Evolutionary conservation across 2,888 invertebrate genomes (phyloP), one percentile per base, ranked within the genome.

Genomic region (Pristionchus fissidentatus): DNA sequence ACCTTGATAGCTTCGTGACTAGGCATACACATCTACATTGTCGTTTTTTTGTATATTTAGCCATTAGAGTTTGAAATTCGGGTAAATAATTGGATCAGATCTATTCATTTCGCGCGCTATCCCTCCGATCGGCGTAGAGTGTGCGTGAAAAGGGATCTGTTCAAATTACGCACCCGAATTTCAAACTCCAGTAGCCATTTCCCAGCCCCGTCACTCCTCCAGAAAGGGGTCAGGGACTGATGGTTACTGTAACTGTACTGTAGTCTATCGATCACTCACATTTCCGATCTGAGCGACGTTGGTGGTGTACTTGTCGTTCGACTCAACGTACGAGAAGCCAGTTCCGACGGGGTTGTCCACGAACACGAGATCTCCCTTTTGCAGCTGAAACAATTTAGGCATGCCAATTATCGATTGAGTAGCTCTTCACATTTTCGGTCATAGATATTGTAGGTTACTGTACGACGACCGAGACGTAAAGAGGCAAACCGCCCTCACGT

Each of bases 291-390:
- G 94, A 7, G 93, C 93, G 87, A 95, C 86, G 49, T 89, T 86
- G 8, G 84, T 87, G 8, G 89, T 88, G 73, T 85, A 86, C 19
- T 87, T 87, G 29, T 78, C 60, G 13, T 93, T 93, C 5, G 92
- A 86, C 0, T 90, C 87, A 0, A 95, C 95, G 92, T 96, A 96
- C 92, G 97, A 96, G 85, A 90, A 90, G 0, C 97, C 97, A 10
- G 95, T 94, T 19, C 97, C 97, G 0, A 97, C 96, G 1, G 97
- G 97, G 93, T 96, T 97, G 92, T 97, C 97, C 82, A 97, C 95
- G 92, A 96, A 97, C 22, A 97, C 93, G 0, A 97, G 94, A 92
- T 96, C 97, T 92, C 95, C 96, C 86, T 95, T 94, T 82, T 95
- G 95, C 0, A 95, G 94, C 95, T 95, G 92, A 10, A 93, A 92